Evolutionary conservation across 37 sponge, comb jelly and placozoan genomes (phyloP).

Genomic region (Beroe ovata): DNA sequence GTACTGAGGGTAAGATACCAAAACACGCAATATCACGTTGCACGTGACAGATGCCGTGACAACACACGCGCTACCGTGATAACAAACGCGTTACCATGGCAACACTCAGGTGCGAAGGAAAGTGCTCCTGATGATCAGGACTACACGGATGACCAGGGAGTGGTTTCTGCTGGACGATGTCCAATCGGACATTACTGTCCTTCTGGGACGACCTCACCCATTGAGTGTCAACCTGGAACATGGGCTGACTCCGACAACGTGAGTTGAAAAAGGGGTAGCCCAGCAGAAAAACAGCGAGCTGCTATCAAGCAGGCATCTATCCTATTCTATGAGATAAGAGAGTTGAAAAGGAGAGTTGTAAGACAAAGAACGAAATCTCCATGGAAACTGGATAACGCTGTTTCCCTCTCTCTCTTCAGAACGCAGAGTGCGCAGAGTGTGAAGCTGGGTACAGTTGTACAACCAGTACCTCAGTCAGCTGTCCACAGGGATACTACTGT

Average conservation of each 20-base stretch:
- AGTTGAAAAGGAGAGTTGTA: too few species aligned
- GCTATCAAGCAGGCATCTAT: too few species aligned
- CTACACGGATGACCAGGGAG: slow-evolving; percentile 3
- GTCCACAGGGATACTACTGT: slow-evolving; percentile 63
- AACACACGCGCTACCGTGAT: too few species aligned
- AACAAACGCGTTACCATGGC: too few species aligned
- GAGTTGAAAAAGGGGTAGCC: too few species aligned
- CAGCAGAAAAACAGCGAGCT: too few species aligned
- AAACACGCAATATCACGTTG: background rate
- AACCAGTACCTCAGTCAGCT: slow-evolving; percentile 9
- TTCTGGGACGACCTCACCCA: background rate
- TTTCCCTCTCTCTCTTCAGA: too few species aligned
- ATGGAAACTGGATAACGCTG: too few species aligned
- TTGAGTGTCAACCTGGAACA: slow-evolving; percentile 22
- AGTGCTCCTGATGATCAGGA: background rate
- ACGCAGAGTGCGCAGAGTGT: slow-evolving; percentile 30
- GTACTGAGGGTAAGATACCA: slow-evolving; percentile 5
- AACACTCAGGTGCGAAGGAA: slow-evolving; percentile 14
- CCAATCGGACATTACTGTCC: slow-evolving; percentile 53
- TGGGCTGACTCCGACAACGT: slow-evolving; percentile 8
- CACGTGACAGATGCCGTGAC: background rate
- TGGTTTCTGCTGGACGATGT: background rate
- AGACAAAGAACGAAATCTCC: too few species aligned
- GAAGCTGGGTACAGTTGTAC: slow-evolving; percentile 31
- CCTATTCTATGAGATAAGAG: too few species aligned